Evolutionary conservation across 2,888 invertebrate genomes (phyloP).

Genomic region (Fragum whitleyi): DNA sequence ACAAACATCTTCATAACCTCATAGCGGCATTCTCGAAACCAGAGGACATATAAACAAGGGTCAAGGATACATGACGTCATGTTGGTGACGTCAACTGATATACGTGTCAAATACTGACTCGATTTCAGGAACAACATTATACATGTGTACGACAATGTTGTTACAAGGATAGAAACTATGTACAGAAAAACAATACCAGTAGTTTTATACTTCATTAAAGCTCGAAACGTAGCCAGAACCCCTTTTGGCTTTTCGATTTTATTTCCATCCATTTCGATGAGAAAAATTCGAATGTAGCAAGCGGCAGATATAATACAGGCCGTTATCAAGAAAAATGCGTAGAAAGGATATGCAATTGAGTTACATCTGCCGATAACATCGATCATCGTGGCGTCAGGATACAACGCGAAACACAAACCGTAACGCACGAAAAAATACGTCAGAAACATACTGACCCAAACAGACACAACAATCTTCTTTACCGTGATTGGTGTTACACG

Average conservation of each 20-base stretch:
- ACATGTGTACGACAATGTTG: constrained; percentile 22
- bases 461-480: constrained; percentile 1
- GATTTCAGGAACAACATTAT: constrained; percentile 14
- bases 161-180: constrained; percentile 22
- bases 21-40: constrained; percentile 20
- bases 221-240: neutral
- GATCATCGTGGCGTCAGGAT: neutral
- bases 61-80: neutral
- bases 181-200: constrained; percentile 47
- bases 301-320: constrained; percentile 2
- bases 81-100: neutral
- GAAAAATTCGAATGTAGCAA: constrained; percentile 34
- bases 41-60: constrained; percentile 19
- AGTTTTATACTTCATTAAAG: constrained; percentile 31
- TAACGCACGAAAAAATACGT: constrained; percentile 32
- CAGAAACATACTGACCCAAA: constrained; percentile 21
- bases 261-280: constrained; percentile 26
- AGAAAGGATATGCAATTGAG: neutral
- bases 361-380: constrained; percentile 30
- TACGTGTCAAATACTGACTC: neutral
- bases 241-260: neutral
- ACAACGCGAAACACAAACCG: constrained; percentile 24
- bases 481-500: constrained; percentile 2
- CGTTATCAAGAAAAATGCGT: constrained; percentile 6
- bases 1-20: constrained; percentile 23